A percentile compares a stretch with the other conserved stretches of the same genome.
Conservation (phyloP, 2,888 invertebrate genomes). For the Hydroisotoma schaefferi region DNA sequence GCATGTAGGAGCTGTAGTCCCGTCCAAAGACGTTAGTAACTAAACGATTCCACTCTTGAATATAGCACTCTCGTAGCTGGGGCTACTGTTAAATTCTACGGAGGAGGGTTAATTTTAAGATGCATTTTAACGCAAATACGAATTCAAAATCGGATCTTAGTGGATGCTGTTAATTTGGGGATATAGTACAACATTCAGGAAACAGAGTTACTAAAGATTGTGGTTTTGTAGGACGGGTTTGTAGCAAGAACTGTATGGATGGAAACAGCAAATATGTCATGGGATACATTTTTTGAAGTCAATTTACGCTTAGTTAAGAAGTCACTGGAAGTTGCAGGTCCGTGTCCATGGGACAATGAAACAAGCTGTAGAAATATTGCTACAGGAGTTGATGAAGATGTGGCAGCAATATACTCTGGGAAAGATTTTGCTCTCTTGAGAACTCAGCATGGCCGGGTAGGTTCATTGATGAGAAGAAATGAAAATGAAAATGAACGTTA, state of each 20-base stretch:
- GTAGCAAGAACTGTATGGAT: conserved; percentile 68
- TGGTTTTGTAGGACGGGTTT: conserved; percentile 65
- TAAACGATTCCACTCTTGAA: too few species aligned
- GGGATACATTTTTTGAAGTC: conserved; percentile 60
- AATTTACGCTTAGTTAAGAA: conserved; percentile 73
- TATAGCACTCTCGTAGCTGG: neutral
- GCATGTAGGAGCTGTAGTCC: conserved; percentile 71
- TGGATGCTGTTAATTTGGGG: neutral
- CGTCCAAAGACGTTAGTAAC: conserved; percentile 75
- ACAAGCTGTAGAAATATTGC: conserved; percentile 53
- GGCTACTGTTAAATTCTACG: neutral
- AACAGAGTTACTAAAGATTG: too few species aligned
- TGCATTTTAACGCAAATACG: neutral
- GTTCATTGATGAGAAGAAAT: conserved; percentile 15
- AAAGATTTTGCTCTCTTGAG: conserved; percentile 85
- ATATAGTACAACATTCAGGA: too few species aligned
- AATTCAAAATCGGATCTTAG: too few species aligned
- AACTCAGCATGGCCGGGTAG: conserved; percentile 78
- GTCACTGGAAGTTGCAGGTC: conserved; percentile 72
- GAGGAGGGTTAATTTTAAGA: neutral
- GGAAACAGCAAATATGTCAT: conserved; percentile 55
- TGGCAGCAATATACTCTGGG: conserved; percentile 72
- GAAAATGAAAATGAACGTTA: too few species aligned
- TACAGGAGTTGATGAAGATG: conserved; percentile 71
- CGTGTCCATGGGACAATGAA: conserved; percentile 69